These are phyloP conservation scores for Holcopasites calliopsidis DNA, from an alignment of 1,140 invertebrate species.

Conservation along the genomic window DNA sequence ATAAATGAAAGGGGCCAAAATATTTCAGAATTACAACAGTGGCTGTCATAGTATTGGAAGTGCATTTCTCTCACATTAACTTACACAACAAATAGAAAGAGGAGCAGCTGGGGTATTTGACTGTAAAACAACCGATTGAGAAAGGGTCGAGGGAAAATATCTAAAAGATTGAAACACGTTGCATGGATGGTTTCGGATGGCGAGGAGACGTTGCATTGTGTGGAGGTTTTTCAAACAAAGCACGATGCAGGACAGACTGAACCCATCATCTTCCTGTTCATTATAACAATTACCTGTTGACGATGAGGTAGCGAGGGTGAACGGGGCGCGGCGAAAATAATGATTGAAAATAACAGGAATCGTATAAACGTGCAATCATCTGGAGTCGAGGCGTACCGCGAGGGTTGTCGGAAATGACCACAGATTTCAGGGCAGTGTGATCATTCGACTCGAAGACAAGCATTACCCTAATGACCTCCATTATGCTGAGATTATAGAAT, in stretches of 20 bases:
- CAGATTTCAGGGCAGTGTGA: conserved; percentile 64
- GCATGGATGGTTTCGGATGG: not conserved
- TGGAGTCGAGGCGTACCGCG: conserved; percentile 36
- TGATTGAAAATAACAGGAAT: conserved; percentile 78
- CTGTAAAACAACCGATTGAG: not conserved
- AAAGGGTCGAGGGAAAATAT: not conserved
- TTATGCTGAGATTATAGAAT: conserved; percentile 76
- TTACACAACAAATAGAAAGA: no score
- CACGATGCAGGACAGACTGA: conserved; percentile 48
- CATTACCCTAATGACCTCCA: conserved; percentile 76
- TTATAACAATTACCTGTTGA: conserved; percentile 68
- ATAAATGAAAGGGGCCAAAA: no score
- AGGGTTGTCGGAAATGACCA: conserved; percentile 65
- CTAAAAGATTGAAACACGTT: conserved; percentile 23
- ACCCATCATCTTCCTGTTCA: conserved; percentile 66
- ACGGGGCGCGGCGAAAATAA: conserved; percentile 63
- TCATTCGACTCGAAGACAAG: conserved; percentile 73
- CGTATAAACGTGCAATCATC: conserved; percentile 75
- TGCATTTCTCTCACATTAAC: no score
- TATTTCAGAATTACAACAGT: no score
- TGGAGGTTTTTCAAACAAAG: conserved; percentile 58
- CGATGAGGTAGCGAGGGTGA: conserved; percentile 34
- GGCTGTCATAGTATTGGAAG: no score
- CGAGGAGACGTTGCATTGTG: conserved; percentile 24
- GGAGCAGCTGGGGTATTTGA: no score